Evolutionary conservation across 2,888 invertebrate genomes (phyloP).

Genomic region (Drosophila kokeensis): DNA sequence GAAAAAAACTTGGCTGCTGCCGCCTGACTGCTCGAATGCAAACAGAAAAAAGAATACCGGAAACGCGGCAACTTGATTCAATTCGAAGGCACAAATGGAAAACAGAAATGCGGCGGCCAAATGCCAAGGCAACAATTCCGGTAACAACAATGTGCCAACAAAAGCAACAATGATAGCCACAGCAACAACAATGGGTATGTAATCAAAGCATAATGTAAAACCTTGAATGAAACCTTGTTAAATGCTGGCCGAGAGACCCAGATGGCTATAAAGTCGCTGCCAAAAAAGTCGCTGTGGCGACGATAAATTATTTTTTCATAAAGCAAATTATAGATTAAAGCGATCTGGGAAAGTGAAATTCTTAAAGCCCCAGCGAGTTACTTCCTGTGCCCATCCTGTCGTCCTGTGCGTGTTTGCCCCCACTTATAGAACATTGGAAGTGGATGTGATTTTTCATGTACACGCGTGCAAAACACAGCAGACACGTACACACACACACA

Average conservation of each 20-base stretch:
- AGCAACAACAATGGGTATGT: constrained; percentile 42
- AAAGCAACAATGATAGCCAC: constrained; percentile 37
- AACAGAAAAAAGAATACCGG: constrained; percentile 35
- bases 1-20: constrained; percentile 70
- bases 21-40: constrained; percentile 35
- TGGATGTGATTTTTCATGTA: constrained; percentile 53
- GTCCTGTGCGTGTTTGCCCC: not conserved
- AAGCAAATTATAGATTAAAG: constrained; percentile 58
- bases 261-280: constrained; percentile 9
- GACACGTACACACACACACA: constrained; percentile 9
- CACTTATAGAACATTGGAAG: constrained; percentile 46
- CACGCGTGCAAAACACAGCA: constrained; percentile 20
- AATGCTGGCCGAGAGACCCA: constrained; percentile 34
- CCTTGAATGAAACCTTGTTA: constrained; percentile 45
- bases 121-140: constrained; percentile 52
- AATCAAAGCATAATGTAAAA: constrained; percentile 66
- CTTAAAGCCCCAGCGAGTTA: constrained; percentile 1
- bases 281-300: constrained; percentile 34
- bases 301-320: constrained; percentile 41
- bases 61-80: constrained; percentile 76
- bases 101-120: constrained; percentile 67
- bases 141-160: constrained; percentile 42
- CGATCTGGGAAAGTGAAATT: constrained; percentile 13
- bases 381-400: not conserved
- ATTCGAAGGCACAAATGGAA: constrained; percentile 69